Base-by-base conservation (phyloP, 2,888 invertebrate genomes). In the Clitarchus hookeri region DNA sequence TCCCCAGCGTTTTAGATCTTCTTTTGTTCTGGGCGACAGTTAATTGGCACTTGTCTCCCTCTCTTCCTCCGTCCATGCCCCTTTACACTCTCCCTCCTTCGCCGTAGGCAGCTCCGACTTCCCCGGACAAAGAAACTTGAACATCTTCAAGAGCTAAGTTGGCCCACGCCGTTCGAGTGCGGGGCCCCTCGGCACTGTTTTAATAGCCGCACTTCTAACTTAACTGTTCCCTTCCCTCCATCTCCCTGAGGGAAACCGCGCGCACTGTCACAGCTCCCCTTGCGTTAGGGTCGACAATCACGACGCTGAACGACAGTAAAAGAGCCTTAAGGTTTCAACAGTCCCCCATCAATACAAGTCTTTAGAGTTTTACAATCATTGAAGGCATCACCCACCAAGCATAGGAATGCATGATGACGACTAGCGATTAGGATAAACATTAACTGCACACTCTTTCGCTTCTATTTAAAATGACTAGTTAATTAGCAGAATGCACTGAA, bases 1-100 rank as follows among this genome's bases (percentile, higher is more conserved):
- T 65, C 19, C 8, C n/a, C 65, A 19, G 65, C 65, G 65, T 65
- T 65, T 23, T 65, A 65, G 65, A 23, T 65, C 65, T 65, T 65
- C 65, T 65, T 65, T 65, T 65, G 65, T 65, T 65, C 65, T n/a
- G 65, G 65, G 65, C 65, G 65, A 65, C 65, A 65, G 65, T 65
- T 65, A 65, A 65, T 65, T 65, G 65, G 65, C 23, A 65, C 65
- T 65, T 65, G 65, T 65, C 65, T 1, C 65, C 19, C 11, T 65
- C 65, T 65, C 65, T 65, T 65, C 2, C 65, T 23, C 23, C 65
- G 65, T n/a, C 65, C 12, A 0, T 19, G 65, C 65, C n/a, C 65
- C 65, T 65, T 65, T 65, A n/a, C 8, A 0, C 65, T 19, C 19
- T 65, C 65, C 8, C 23, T 23, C 65, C 65, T 8, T 8, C 53